These are phyloP conservation scores for Pilophorus perplexus DNA, from an alignment of 2,888 invertebrate species.

Conservation along the genomic window DNA sequence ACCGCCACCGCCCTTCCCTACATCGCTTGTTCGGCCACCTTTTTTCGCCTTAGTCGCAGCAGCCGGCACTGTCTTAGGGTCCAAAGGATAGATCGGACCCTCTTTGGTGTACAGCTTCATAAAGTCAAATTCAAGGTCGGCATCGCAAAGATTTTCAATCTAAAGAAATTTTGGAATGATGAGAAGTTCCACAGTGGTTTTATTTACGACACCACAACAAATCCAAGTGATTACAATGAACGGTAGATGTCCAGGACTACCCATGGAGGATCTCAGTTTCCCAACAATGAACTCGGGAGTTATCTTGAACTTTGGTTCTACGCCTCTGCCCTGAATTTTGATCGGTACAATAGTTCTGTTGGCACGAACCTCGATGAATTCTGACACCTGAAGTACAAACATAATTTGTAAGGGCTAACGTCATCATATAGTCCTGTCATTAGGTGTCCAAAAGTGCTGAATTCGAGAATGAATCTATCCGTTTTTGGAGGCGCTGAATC, in stretches of 20 bases:
- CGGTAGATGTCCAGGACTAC: conserved; percentile 3
- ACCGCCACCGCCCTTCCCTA: background rate
- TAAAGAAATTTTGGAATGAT: conserved; percentile 3
- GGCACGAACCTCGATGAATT: conserved; percentile 26
- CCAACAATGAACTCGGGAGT: conserved; percentile 33
- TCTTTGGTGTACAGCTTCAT: conserved; percentile 27
- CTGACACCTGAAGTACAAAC: conserved; percentile 12
- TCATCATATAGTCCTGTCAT: no score
- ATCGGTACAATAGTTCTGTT: conserved; percentile 25
- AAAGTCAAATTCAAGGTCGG: conserved; percentile 30
- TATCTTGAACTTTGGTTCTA: conserved; percentile 34
- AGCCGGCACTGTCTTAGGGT: no score
- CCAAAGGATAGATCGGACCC: conserved; percentile 18
- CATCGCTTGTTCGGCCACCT: background rate
- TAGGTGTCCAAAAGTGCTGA: no score
- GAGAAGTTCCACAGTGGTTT: no score
- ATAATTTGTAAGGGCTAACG: background rate
- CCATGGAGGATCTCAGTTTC: conserved; percentile 17
- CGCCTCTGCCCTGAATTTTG: conserved; percentile 25
- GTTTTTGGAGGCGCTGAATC: no score
- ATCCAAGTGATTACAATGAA: background rate
- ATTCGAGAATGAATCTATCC: no score
- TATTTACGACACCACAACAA: no score
- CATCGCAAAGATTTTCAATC: conserved; percentile 38
- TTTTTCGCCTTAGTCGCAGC: no score